Percentiles rank a stretch among this genome's conserved stretches.
phyloP scores from a whole-genome alignment of 2,797 vertebrate species.

The Emys orbicularis region DNA sequence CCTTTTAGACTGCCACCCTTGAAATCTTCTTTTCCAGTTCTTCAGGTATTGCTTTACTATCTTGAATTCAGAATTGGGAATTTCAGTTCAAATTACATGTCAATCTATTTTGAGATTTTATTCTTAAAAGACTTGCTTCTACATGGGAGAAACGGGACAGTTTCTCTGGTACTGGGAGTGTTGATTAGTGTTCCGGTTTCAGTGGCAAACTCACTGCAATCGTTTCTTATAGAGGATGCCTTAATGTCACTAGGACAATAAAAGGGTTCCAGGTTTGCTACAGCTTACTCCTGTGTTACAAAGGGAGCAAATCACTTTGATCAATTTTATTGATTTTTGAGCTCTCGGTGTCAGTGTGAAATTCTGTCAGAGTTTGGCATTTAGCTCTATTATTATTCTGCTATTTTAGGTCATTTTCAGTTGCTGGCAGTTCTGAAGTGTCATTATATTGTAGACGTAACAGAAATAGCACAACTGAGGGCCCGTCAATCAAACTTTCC shows the following conservation, averaged over 20 bases:
- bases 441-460: background rate
- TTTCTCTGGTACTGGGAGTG: background rate
- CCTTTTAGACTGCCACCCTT: background rate
- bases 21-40: background rate
- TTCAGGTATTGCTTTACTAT: background rate
- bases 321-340: conserved; percentile 11
- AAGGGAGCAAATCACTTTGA: background rate
- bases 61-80: background rate
- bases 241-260: rapidly evolving
- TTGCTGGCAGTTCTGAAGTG: background rate
- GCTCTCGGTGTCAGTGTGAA: background rate
- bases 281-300: background rate
- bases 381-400: background rate
- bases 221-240: background rate
- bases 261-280: background rate
- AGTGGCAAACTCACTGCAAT: background rate
- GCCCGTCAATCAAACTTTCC: background rate
- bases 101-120: background rate
- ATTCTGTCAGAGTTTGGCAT: background rate
- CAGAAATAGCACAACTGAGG: background rate
- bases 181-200: background rate
- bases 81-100: background rate
- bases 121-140: background rate
- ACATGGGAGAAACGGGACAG: background rate
- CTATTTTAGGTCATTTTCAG: background rate